Conservation (phyloP, 2,113 vertebrate species). For the Rynchops niger region DNA sequence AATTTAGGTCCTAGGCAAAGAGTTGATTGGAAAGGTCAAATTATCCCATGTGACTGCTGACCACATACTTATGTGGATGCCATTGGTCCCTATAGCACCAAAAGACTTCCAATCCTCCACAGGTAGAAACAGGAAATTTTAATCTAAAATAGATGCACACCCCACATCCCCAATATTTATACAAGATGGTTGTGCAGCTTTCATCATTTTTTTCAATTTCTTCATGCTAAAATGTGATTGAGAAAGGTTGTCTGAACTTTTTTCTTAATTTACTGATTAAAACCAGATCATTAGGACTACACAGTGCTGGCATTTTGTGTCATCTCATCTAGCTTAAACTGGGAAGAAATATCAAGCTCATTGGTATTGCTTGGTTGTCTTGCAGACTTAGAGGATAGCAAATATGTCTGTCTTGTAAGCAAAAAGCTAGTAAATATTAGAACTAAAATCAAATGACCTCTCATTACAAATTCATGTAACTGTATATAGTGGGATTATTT, state of each 20-base stretch:
- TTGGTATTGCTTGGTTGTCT: neutral
- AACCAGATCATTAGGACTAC: neutral
- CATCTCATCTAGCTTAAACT: neutral
- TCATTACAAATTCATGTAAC: neutral
- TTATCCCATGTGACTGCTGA: neutral
- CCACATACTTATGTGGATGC: neutral
- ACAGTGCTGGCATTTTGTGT: neutral
- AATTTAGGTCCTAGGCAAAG: neutral
- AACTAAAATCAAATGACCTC: neutral
- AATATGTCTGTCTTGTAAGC: neutral
- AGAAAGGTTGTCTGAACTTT: neutral
- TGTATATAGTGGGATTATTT: neutral
- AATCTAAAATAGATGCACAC: neutral
- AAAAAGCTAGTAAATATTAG: neutral
- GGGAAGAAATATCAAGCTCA: neutral
- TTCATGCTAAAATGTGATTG: neutral
- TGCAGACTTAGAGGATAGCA: neutral
- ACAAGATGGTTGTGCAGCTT: neutral
- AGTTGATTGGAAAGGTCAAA: neutral
- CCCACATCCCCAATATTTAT: fast-evolving
- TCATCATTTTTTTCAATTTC: neutral
- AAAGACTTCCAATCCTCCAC: neutral
- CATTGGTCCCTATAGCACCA: neutral
- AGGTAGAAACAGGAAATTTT: neutral
- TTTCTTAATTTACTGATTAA: neutral